Evolutionary conservation across 2,888 invertebrate genomes (phyloP), one percentile per base, ranked within the genome.

Genomic region (Rugalucina vietnamica): DNA sequence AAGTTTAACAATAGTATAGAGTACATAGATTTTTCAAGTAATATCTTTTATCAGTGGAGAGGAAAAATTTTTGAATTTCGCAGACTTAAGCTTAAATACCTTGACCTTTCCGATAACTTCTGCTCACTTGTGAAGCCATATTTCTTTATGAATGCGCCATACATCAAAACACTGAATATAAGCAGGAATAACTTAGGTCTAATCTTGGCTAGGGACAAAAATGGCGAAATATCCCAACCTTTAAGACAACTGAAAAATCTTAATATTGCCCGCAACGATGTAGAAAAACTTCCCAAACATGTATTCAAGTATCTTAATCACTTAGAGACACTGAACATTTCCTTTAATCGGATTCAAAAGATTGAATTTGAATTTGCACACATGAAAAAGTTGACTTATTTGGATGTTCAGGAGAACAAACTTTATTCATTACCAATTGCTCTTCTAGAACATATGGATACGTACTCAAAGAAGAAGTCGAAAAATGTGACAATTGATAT

Each of bases 131-230:
- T 81, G 29, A 3, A 34, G 29, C 14, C 24, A 57, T 14, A 37
- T 1, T 70, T 76, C 39, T 81, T 86, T 74, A 27, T 24, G 1
- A 29, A 18, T 4, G 12, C 69, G 34, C 5, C n/a, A 21, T 32
- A 24, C 8, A 8, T 86, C 0, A 70, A 81, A 71, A 73, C 34
- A 21, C 43, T 86, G 2, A 69, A 79, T 21, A 32, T 84, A 10
- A 74, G 73, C 14, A 34, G 76, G n/a, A 86, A 86, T 49, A 49
- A 73, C 10, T 21, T 86, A 4, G 86, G 86, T 8, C 10, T 49
- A 1, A 34, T 36, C 5, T 39, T 82, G 21, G 36, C 34, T 18
- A 36, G 72, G 21, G 72, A 72, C 29, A 14, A 21, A 27, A 69
- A 69, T 5, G 36, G 36, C 5, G 5, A 4, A n/a, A 60, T 84